Conservation (phyloP, 2,888 invertebrate genomes). For the Mechanitis messenoides region DNA sequence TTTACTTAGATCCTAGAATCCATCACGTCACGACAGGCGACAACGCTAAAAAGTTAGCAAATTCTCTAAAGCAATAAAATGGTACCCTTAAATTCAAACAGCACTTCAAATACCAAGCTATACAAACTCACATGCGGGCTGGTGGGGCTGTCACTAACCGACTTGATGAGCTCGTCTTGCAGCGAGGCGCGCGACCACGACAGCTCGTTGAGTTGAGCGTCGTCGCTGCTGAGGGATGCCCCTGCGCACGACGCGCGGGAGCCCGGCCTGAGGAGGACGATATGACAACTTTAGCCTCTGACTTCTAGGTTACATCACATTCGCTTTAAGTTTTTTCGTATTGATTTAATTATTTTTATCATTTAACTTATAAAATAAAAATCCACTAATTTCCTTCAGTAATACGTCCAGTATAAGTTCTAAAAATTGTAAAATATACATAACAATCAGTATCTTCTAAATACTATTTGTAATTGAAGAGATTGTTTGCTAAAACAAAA, state of each 20-base stretch:
- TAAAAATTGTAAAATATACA: no score
- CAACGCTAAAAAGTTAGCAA: no score
- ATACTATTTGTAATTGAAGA: neutral
- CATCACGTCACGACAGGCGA: no score
- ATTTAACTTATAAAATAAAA: no score
- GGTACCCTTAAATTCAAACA: neutral
- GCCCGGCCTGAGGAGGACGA: slow-evolving; percentile 47
- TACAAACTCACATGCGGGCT: slow-evolving; percentile 66
- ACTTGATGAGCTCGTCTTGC: slow-evolving; percentile 81
- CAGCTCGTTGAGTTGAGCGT: slow-evolving; percentile 70
- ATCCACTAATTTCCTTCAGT: no score
- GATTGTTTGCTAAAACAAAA: neutral
- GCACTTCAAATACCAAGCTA: slow-evolving; percentile 9
- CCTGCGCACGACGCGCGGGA: slow-evolving; percentile 79
- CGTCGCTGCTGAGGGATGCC: slow-evolving; percentile 73
- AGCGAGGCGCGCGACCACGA: slow-evolving; percentile 81
- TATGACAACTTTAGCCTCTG: neutral
- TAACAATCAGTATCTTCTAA: no score
- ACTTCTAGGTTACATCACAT: neutral
- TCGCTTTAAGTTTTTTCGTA: no score
- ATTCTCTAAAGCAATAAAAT: neutral
- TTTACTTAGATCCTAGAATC: no score
- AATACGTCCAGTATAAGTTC: no score
- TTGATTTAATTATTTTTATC: no score
- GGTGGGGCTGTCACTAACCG: slow-evolving; percentile 75